Percentiles rank a stretch among this genome's conserved stretches.
Evolutionary conservation across 1,140 invertebrate genomes (phyloP).

Genomic region (Pinna nobilis): DNA sequence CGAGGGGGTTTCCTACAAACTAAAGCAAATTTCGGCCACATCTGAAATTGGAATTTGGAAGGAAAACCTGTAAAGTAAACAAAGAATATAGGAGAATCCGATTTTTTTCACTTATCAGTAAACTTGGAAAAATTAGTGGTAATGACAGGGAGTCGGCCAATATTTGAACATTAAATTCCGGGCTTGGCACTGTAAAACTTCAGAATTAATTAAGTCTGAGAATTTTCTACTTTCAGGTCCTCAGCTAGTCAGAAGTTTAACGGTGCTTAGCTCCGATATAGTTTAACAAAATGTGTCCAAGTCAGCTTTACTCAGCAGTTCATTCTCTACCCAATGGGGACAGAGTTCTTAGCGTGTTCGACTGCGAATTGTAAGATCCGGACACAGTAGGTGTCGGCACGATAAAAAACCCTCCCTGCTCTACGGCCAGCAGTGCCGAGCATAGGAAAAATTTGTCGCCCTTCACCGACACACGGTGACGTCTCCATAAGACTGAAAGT

Average conservation of each 20-base stretch:
- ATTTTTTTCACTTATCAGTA: conserved; percentile 14
- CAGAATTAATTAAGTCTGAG: no score
- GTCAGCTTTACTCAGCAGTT: neutral
- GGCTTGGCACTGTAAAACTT: no score
- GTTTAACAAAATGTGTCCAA: neutral
- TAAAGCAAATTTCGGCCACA: conserved; percentile 41
- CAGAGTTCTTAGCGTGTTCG: neutral
- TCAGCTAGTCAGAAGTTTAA: no score
- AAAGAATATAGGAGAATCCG: conserved; percentile 17
- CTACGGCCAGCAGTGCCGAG: no score
- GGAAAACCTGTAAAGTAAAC: conserved; percentile 28
- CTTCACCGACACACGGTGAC: no score
- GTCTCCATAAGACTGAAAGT: no score
- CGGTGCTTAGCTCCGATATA: no score
- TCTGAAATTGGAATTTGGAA: conserved; percentile 37
- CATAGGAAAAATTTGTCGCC: no score
- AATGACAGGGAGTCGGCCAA: conserved; percentile 1
- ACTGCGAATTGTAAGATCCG: neutral
- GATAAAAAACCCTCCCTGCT: no score
- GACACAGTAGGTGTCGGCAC: neutral
- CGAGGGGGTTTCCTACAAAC: conserved; percentile 24
- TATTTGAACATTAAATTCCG: conserved; percentile 3
- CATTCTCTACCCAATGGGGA: conserved; percentile 2
- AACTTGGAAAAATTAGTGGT: conserved; percentile 9
- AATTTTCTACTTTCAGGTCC: no score